A percentile compares a stretch with the other conserved stretches of the same genome.
Evolutionary conservation across 2,888 invertebrate genomes (phyloP).

Genomic region (Anorthoa munda): DNA sequence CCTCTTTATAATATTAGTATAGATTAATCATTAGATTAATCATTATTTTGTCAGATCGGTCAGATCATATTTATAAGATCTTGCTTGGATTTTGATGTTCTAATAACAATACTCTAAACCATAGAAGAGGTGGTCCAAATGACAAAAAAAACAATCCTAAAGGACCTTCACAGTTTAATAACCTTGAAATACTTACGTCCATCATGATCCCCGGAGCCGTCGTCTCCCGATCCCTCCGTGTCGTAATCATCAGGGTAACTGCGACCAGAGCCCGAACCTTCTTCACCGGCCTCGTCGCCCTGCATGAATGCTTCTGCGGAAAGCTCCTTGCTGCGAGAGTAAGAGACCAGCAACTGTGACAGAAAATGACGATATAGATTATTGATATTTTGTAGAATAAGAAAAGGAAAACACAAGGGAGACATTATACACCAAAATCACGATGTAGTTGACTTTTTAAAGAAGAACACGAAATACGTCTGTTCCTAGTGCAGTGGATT

Average conservation of each 20-base stretch:
- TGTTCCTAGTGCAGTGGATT: no score
- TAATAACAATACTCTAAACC: neutral
- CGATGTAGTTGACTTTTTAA: neutral
- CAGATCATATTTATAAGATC: no score
- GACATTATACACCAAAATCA: neutral
- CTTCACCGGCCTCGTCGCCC: constrained; percentile 91
- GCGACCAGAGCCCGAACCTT: constrained; percentile 91
- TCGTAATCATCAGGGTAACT: constrained; percentile 89
- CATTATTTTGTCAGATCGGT: neutral
- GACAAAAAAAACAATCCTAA: neutral
- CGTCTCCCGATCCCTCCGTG: constrained; percentile 86
- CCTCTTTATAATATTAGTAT: no score
- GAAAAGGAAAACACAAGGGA: no score
- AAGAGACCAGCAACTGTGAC: constrained; percentile 82
- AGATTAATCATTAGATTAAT: no score
- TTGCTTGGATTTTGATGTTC: neutral
- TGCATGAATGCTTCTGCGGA: constrained; percentile 90
- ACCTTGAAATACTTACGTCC: constrained; percentile 73
- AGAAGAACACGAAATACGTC: neutral
- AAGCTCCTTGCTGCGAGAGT: constrained; percentile 77
- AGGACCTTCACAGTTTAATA: neutral
- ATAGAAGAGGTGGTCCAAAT: neutral
- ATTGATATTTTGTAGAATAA: neutral
- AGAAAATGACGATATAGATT: constrained; percentile 1
- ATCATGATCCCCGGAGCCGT: constrained; percentile 84